phyloP scores from a whole-genome alignment of 1,140 invertebrate genomes.

The Grapholita molesta region DNA sequence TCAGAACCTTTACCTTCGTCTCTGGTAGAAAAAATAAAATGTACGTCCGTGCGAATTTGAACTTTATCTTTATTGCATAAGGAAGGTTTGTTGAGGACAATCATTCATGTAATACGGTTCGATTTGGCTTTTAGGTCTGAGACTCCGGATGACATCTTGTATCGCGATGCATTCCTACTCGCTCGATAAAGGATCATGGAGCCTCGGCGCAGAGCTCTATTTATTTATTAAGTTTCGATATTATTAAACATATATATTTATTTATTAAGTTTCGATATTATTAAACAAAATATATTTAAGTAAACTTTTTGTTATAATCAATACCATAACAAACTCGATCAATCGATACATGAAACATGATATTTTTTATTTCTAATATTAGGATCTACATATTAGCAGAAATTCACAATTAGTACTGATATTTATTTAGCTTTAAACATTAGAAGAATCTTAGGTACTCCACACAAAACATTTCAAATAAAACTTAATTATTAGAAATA shows the following conservation, averaged over 20 bases:
- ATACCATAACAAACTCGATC: too few relatives aligned
- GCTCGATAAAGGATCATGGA: constrained; percentile 57
- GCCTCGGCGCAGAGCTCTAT: constrained; percentile 42
- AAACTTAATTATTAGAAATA: too few relatives aligned
- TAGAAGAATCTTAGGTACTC: too few relatives aligned
- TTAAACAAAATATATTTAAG: not conserved
- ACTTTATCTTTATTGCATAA: constrained; percentile 32
- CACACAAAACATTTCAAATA: too few relatives aligned
- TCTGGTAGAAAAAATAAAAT: constrained; percentile 51
- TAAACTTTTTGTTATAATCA: not conserved
- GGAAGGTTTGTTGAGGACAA: constrained; percentile 26
- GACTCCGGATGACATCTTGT: constrained; percentile 74
- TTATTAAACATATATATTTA: not conserved
- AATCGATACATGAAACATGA: too few relatives aligned
- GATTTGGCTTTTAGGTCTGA: constrained; percentile 56
- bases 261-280: constrained; percentile 20
- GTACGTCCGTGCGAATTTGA: constrained; percentile 27
- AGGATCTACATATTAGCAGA: too few relatives aligned
- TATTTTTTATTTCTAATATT: too few relatives aligned
- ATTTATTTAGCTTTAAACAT: too few relatives aligned
- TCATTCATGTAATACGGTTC: constrained; percentile 33
- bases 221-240: constrained; percentile 22
- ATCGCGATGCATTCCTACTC: constrained; percentile 72
- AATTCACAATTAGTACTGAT: too few relatives aligned
- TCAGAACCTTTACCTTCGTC: constrained; percentile 59